Conservation (phyloP, 2,888 invertebrate species). For the Deilephila porcellus region DNA sequence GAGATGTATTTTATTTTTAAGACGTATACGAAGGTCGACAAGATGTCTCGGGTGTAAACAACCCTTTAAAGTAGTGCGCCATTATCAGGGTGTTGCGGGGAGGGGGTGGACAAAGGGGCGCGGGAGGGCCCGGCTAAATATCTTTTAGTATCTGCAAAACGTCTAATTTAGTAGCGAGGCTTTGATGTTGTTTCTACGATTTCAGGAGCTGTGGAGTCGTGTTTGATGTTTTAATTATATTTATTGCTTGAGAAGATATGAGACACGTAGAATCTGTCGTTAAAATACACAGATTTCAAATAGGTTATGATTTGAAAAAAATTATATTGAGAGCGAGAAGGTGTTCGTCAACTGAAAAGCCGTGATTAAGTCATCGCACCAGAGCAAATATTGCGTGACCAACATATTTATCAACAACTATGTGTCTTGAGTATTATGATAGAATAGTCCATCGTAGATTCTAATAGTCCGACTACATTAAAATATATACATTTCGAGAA, state of each 20-base stretch:
- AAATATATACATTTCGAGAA: too few species aligned
- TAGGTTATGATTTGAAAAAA: too few species aligned
- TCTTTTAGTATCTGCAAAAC: constrained; percentile 82
- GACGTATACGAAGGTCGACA: constrained; percentile 34
- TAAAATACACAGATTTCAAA: too few species aligned
- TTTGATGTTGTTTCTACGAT: constrained; percentile 66
- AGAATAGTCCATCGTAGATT: too few species aligned
- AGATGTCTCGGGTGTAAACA: constrained; percentile 49
- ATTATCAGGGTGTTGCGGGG: constrained; percentile 46
- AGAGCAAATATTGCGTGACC: too few species aligned
- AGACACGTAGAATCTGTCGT: too few species aligned
- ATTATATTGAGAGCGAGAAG: too few species aligned
- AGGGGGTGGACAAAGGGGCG: constrained; percentile 37
- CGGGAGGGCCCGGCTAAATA: constrained; percentile 63
- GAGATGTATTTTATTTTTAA: constrained; percentile 32
- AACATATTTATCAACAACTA: too few species aligned
- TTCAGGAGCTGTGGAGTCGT: constrained; percentile 46
- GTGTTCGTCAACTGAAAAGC: too few species aligned
- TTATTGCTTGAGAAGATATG: neutral
- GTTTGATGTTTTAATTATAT: constrained; percentile 15
- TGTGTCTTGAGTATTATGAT: too few species aligned
- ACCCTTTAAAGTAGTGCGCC: constrained; percentile 79
- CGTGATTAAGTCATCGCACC: too few species aligned
- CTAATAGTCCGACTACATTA: too few species aligned
- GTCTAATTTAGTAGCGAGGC: constrained; percentile 76